Conservation (phyloP, 2,113 vertebrate species). For the Cyprinodon tularosa region DNA sequence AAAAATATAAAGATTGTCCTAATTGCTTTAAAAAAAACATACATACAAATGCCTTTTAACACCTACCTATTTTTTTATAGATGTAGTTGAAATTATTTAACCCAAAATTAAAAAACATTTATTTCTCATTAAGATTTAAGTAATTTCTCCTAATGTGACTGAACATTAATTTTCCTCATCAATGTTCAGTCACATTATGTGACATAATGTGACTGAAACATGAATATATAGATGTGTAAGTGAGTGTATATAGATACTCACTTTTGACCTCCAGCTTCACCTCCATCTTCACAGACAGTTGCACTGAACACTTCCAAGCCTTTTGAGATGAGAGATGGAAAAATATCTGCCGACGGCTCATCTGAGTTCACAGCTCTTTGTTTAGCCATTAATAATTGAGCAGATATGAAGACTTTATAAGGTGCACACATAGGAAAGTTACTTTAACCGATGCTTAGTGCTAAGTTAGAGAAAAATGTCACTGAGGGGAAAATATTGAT, state of each 20-base stretch:
- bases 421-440: conserved; percentile 27
- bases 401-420: conserved; percentile 70
- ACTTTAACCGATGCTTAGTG: conserved; percentile 13
- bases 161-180: too few species aligned
- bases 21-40: too few species aligned
- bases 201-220: background rate
- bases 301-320: conserved; percentile 64
- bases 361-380: conserved; percentile 74
- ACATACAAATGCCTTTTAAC: too few species aligned
- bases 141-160: too few species aligned
- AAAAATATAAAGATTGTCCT: background rate
- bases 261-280: conserved; percentile 77
- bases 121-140: too few species aligned
- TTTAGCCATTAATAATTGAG: conserved; percentile 81
- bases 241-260: background rate
- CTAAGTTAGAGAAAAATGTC: conserved; percentile 41
- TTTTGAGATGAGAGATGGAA: conserved; percentile 65
- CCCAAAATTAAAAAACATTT: too few species aligned
- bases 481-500: conserved; percentile 50
- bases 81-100: too few species aligned
- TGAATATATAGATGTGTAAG: conserved; percentile 9
- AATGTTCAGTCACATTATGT: too few species aligned
- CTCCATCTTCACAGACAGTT: conserved; percentile 71
- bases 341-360: conserved; percentile 75
- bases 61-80: too few species aligned